phyloP scores from a whole-genome alignment of 2,113 vertebrate genomes.

The Aphelocoma coerulescens region DNA sequence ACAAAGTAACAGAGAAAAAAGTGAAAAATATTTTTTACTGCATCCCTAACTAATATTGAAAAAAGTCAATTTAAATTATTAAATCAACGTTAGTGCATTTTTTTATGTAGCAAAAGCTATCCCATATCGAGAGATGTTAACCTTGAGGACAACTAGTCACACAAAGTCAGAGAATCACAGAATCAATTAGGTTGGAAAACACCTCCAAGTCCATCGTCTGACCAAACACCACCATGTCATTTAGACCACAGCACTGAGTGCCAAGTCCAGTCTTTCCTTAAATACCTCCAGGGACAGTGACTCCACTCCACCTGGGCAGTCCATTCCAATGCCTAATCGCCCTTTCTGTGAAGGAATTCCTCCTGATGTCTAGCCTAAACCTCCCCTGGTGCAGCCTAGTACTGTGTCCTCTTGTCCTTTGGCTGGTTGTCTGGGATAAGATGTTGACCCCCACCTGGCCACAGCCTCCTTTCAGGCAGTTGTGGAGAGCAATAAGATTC shows the following conservation, averaged over 20 bases:
- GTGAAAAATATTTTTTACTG: neutral
- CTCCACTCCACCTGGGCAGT: neutral
- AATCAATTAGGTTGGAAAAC: neutral
- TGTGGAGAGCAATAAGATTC: neutral
- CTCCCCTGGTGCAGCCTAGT: neutral
- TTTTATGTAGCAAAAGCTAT: neutral
- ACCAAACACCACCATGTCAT: neutral
- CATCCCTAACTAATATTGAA: neutral
- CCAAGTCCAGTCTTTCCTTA: neutral
- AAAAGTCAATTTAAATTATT: neutral
- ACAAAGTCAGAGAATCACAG: neutral
- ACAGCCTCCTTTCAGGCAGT: neutral
- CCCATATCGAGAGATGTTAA: neutral
- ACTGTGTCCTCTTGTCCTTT: neutral
- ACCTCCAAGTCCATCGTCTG: neutral
- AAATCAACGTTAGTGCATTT: neutral
- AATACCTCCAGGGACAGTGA: neutral
- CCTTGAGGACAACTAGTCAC: neutral
- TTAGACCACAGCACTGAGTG: neutral
- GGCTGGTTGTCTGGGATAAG: fast-evolving
- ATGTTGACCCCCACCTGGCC: fast-evolving
- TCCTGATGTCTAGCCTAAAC: neutral
- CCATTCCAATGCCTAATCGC: neutral
- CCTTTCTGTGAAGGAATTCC: neutral
- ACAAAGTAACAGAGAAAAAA: neutral